Conservation (phyloP, 2,113 vertebrate genomes). For the Eptesicus fuscus region DNA sequence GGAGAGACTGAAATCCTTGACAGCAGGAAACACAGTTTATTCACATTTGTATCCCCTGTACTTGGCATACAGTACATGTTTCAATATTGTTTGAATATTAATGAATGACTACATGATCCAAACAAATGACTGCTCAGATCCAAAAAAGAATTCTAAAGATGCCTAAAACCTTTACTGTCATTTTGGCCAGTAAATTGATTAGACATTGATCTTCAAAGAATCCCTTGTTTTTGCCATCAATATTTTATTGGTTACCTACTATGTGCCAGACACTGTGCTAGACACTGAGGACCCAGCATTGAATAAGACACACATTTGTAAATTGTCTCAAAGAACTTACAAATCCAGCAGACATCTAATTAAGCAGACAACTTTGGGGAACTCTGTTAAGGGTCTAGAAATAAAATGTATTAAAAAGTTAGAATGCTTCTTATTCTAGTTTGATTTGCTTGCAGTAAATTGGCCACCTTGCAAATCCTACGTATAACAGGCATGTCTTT, state of each 20-base stretch:
- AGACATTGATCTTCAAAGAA: not conserved
- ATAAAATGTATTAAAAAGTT: slow-evolving; percentile 58
- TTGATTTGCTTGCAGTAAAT: slow-evolving; percentile 56
- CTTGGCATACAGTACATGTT: not conserved
- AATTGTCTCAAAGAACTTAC: not conserved
- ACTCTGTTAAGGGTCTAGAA: slow-evolving; percentile 53
- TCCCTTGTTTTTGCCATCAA: not conserved
- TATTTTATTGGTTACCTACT: slow-evolving; percentile 33
- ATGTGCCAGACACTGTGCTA: not conserved
- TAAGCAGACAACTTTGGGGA: slow-evolving; percentile 44
- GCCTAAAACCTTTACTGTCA: not conserved
- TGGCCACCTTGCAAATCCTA: slow-evolving; percentile 59
- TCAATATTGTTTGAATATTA: not conserved
- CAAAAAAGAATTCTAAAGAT: not conserved
- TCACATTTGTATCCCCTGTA: not conserved
- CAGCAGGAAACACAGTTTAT: not conserved
- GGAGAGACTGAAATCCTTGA: not conserved
- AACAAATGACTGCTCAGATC: not conserved
- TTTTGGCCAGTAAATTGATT: not conserved
- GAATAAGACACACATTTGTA: slow-evolving; percentile 19
- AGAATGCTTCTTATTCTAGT: slow-evolving; percentile 25
- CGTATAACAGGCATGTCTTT: slow-evolving; percentile 27
- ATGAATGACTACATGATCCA: not conserved
- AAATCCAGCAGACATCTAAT: slow-evolving; percentile 34
- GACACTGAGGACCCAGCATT: not conserved